Percentiles rank a stretch among this genome's conserved stretches.
phyloP scores from a whole-genome alignment of 2,797 vertebrate genomes.

The Enteromius thamalakanensis region DNA sequence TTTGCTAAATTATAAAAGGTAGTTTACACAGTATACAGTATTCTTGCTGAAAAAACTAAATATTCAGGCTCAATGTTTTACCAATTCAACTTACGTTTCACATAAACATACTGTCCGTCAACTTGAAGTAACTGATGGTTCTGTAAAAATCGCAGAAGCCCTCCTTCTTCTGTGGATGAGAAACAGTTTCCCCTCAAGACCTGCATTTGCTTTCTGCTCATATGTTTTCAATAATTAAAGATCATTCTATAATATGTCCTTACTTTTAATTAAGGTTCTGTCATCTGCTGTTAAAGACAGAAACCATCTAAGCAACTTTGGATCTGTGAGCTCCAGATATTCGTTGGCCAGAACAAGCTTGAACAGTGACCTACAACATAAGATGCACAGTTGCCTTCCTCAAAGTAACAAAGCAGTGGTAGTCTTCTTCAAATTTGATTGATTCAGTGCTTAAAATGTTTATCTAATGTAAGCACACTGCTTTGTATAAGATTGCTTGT shows the following conservation, averaged over 20 bases:
- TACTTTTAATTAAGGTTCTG: conserved; percentile 67
- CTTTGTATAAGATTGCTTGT: background rate
- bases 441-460: background rate
- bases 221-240: background rate
- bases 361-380: conserved; percentile 67
- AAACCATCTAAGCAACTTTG: conserved; percentile 70
- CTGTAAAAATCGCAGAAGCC: conserved; percentile 67
- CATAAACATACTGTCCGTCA: conserved; percentile 52
- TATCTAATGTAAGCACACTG: background rate
- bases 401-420: background rate
- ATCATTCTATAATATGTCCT: background rate
- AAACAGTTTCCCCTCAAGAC: background rate
- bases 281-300: conserved; percentile 61
- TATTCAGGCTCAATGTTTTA: background rate
- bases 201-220: background rate
- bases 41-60: background rate
- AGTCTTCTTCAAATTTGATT: background rate
- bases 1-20: conserved; percentile 38
- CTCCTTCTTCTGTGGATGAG: conserved; percentile 68
- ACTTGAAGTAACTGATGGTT: conserved; percentile 70
- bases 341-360: conserved; percentile 58
- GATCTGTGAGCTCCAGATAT: conserved; percentile 62
- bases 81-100: conserved; percentile 65
- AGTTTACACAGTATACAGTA: background rate
- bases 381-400: background rate